These are phyloP conservation scores for Microctonus brassicae DNA, from an alignment of 2,888 invertebrate genomes.

Conservation along the genomic window DNA sequence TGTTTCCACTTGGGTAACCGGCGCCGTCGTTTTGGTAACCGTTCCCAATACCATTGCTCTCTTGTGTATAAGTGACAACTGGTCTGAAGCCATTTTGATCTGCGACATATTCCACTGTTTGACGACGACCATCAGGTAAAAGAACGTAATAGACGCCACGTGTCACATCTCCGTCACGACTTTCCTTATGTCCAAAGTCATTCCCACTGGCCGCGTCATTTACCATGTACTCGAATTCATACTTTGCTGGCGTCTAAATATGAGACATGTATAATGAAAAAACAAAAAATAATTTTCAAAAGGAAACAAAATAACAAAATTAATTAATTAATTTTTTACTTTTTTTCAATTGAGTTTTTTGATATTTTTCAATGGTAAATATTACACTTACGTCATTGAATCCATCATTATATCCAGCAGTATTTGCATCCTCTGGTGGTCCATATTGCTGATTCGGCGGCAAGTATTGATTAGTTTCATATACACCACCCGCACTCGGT, in stretches of 20 bases:
- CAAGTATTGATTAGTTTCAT: constrained; percentile 54
- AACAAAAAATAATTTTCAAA: no score
- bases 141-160: constrained; percentile 68
- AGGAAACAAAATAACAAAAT: neutral
- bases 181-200: constrained; percentile 69
- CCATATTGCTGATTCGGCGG: constrained; percentile 61
- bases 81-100: constrained; percentile 79
- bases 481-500: constrained; percentile 37
- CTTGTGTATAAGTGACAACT: constrained; percentile 77
- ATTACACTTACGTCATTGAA: constrained; percentile 51
- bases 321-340: neutral
- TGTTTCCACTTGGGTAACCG: constrained; percentile 47
- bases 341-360: neutral
- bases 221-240: constrained; percentile 69
- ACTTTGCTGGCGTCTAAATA: constrained; percentile 66
- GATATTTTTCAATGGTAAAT: neutral
- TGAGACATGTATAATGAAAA: neutral
- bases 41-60: constrained; percentile 51
- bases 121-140: constrained; percentile 67
- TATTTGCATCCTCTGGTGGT: constrained; percentile 46
- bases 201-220: constrained; percentile 65
- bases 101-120: constrained; percentile 80
- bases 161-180: constrained; percentile 67
- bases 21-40: constrained; percentile 43
- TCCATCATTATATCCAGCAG: constrained; percentile 50